phyloP scores from a whole-genome alignment of 1,140 invertebrate genomes.

The Eubasilissa regina region DNA sequence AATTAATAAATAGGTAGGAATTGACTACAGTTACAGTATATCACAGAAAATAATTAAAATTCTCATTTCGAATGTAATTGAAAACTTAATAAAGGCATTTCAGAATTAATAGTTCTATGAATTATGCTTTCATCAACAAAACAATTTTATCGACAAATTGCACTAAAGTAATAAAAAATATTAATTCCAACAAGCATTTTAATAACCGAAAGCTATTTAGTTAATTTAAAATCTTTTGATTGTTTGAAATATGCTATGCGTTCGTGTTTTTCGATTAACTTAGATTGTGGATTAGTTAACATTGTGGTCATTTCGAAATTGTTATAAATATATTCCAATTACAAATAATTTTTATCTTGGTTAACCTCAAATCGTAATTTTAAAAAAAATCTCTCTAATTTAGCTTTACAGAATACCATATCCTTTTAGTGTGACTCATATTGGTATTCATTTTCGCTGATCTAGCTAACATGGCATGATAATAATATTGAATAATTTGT shows the following conservation, averaged over 20 bases:
- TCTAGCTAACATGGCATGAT: too few relatives aligned
- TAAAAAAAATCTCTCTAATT: too few relatives aligned
- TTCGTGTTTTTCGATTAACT: constrained; percentile 1
- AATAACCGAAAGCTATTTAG: constrained; percentile 10
- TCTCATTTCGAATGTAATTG: constrained; percentile 28
- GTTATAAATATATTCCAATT: too few relatives aligned
- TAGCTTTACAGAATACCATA: too few relatives aligned
- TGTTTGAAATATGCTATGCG: too few relatives aligned
- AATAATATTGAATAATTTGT: too few relatives aligned
- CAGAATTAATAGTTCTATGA: constrained; percentile 5
- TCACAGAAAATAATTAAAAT: constrained; percentile 19
- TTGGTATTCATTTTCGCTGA: too few relatives aligned
- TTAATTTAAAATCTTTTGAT: constrained; percentile 9
- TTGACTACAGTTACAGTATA: not conserved
- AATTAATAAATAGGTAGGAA: too few relatives aligned
- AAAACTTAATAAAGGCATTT: not conserved
- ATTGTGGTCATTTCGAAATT: too few relatives aligned
- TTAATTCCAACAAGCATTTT: not conserved
- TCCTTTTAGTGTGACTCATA: too few relatives aligned
- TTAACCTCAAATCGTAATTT: too few relatives aligned
- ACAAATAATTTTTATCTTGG: too few relatives aligned
- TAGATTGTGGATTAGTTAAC: not conserved
- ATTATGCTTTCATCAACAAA: constrained; percentile 14
- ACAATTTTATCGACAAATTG: not conserved
- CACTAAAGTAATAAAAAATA: constrained; percentile 8